Base-by-base conservation (phyloP, 2,113 vertebrate genomes). In the Daphoenositta chrysoptera region DNA sequence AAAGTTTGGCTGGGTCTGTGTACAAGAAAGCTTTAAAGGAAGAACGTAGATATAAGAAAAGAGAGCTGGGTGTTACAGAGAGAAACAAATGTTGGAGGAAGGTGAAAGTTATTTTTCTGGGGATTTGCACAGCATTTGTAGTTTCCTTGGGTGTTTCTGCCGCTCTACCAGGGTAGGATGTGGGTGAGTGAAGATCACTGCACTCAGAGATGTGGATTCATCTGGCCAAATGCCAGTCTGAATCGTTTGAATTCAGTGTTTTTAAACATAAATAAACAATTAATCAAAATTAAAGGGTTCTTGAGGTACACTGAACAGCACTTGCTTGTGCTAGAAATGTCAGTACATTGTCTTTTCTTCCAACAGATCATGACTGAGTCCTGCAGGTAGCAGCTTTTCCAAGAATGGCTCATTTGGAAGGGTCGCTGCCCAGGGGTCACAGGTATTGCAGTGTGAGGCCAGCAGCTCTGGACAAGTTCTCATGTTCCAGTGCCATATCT, bases 391-490 rank as follows among this genome's bases (percentile, higher is more conserved):
- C 78, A 84, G 83, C 83, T 65, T 72, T 58, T 17, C 63, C 68
- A 56, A 33, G 68, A 44, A 96, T 97, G 92, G 93, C 97, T 48
- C 22, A 0, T 80, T 95, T 37, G 8, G 35, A 83, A 40, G 53
- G 53, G 9, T 83, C 83, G 19, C 70, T 85, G 60, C 47, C 87
- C 56, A 31, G 57, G 8, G 37, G 69, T 60, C 83, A 18, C 73
- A 97, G 84, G 65, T 97, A 86, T 26, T 98, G 97, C 97, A 97
- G 97, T 5, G 82, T 63, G 14, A 30, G 70, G 16, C 66, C 94
- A 33, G 54, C 94, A 33, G 54, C 65, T 39, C 93, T 94, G 91
- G 90, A 83, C 90, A 70, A 47, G 9, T 65, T 84, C 40, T 40
- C 8, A 0, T 89, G 83, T 69, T 51, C 76, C 68, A 35, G 44